Base-by-base conservation (phyloP, 2,888 invertebrate genomes). In the Fragum sueziense region DNA sequence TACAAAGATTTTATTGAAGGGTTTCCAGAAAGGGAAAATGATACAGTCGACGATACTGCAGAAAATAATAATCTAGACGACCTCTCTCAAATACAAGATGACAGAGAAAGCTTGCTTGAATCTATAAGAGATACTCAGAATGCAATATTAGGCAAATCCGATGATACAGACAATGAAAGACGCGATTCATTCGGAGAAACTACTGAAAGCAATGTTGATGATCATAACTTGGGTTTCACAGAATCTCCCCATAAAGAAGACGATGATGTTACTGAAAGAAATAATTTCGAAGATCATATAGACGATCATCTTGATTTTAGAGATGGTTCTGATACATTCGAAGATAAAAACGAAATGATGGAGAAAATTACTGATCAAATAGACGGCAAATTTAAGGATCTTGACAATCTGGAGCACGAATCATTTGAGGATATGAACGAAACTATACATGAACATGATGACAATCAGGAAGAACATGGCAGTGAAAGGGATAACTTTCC, bases 221-320 rank as follows among this genome's bases (percentile, higher is more conserved):
- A 25, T 9, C 14, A 22, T n/a, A 67, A 61, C 69, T 37, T 47
- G 3, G 47, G 47, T 47, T 9, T 47, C 47, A 47, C 57, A 57
- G 57, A 57, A 57, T 57, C 57, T 4, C 57, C 57, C 1, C 57
- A 41, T 51, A 51, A 59, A 17, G 67, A 57, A 25, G 20, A 57
- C 25, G 65, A 41, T n/a, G 65, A 65, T 11, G 11, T 41, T 7
- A 65, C 6, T 41, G 65, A 65, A 20, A 25, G 7, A 17, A 71
- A 61, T n/a, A 47, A 54, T 9, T 41, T 37, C 34, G n/a, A 31
- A n/a, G 70, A 74, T 25, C 51, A 34, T 41, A 34, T 70, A 47
- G 67, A 59, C 17, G 20, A 62, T 37, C 31, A 76, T 41, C 41
- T 34, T 47, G 47, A 47, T 47, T 2, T 37, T 14, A 37, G 37